Percentiles rank a stretch among this genome's conserved stretches.
Conservation (phyloP, 2,113 vertebrate genomes). For the Crotalus viridis region DNA sequence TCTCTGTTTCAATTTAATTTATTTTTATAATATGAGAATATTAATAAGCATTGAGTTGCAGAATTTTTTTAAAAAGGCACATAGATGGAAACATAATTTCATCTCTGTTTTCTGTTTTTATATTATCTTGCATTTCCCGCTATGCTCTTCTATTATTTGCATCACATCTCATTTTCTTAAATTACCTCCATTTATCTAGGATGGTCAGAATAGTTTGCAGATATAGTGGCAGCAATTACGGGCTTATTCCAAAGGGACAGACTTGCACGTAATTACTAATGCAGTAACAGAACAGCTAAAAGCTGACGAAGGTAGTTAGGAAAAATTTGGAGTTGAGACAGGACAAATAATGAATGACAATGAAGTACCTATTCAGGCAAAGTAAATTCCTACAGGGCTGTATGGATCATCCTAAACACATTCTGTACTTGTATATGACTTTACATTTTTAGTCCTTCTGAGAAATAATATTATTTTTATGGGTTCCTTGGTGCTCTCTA, state of each 20-base stretch:
- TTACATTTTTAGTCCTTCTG: not conserved
- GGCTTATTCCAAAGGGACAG: not conserved
- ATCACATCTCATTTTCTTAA: not conserved
- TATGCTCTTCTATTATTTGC: not conserved
- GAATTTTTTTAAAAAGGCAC: not conserved
- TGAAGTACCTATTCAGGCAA: not conserved
- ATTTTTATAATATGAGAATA: not conserved
- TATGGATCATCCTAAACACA: not conserved
- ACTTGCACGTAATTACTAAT: not conserved
- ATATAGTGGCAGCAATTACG: not conserved
- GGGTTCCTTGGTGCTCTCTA: not conserved
- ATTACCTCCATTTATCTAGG: not conserved
- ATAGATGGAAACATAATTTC: not conserved
- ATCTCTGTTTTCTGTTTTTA: not conserved
- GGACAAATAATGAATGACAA: conserved; percentile 4
- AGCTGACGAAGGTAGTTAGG: not conserved
- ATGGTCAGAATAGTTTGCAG: not conserved
- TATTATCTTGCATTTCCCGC: not conserved
- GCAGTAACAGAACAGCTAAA: not conserved
- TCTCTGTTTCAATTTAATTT: not conserved
- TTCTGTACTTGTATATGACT: not conserved
- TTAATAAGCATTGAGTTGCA: not conserved
- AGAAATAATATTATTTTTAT: not conserved
- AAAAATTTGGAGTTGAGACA: not conserved
- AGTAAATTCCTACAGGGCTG: not conserved